Percentiles rank a stretch among this genome's conserved stretches.
Evolutionary conservation across 1,140 invertebrate species (phyloP).

Genomic region (Dinoponera quadriceps): DNA sequence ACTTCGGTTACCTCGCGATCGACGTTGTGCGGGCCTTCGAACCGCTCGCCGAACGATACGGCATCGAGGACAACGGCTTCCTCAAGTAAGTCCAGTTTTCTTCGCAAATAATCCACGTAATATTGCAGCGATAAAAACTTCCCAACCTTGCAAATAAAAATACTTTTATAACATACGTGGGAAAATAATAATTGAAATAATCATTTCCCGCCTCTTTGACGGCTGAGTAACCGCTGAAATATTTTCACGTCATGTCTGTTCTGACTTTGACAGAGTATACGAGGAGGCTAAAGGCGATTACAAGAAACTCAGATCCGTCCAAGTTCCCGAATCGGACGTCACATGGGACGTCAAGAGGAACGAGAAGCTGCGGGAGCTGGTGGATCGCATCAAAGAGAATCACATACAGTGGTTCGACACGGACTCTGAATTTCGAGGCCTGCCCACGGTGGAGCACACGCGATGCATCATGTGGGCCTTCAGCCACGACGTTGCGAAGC

Average conservation of each 20-base stretch:
- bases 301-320: constrained; percentile 78
- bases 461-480: constrained; percentile 82
- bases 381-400: constrained; percentile 74
- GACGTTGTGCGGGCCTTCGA: constrained; percentile 79
- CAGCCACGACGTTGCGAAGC: constrained; percentile 78
- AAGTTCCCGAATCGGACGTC: constrained; percentile 71
- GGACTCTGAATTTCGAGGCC: constrained; percentile 73
- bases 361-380: constrained; percentile 70
- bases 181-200: no score
- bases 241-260: not conserved
- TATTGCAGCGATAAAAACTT: no score
- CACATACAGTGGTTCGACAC: constrained; percentile 76
- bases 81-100: constrained; percentile 60
- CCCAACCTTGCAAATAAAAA: no score
- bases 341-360: constrained; percentile 84
- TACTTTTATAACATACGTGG: no score
- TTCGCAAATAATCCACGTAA: not conserved
- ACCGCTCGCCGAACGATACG: constrained; percentile 77
- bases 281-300: constrained; percentile 78
- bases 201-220: no score
- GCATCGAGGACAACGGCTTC: constrained; percentile 76
- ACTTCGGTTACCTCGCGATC: constrained; percentile 80
- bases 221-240: no score
- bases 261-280: constrained; percentile 71
- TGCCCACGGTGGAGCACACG: constrained; percentile 79